Percentiles rank a stretch among this genome's conserved stretches.
phyloP scores from a whole-genome alignment of 2,113 vertebrate genomes.

The Ptilorrhoa leucosticta region DNA sequence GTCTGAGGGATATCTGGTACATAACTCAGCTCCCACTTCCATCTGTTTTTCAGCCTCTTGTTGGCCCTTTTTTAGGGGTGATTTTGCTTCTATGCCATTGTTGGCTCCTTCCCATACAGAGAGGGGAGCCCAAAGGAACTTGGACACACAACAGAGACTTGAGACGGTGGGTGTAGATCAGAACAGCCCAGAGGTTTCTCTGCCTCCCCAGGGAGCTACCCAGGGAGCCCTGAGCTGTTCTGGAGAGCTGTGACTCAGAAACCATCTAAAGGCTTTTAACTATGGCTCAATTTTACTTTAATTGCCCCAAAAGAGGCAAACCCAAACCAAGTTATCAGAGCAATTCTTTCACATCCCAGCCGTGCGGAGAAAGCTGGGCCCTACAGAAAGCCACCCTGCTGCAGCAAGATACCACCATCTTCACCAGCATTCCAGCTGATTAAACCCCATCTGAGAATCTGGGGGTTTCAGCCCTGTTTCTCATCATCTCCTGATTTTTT shows the following conservation, averaged over 20 bases:
- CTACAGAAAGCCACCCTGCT: background rate
- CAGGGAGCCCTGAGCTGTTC: background rate
- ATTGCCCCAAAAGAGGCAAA: background rate
- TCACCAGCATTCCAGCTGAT: background rate
- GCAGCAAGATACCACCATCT: background rate
- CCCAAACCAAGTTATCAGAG: background rate
- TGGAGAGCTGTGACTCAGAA: background rate
- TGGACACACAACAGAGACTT: background rate
- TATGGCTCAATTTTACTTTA: background rate
- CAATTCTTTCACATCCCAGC: background rate
- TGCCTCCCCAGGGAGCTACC: background rate
- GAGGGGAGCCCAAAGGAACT: background rate
- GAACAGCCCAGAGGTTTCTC: background rate
- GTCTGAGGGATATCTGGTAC: background rate
- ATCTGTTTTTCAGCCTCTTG: background rate
- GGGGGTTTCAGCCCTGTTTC: background rate
- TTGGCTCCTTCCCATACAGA: background rate
- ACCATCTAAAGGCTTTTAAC: background rate
- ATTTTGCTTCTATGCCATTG: background rate
- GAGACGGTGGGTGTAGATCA: background rate
- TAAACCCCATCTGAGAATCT: background rate
- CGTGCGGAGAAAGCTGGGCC: rapidly evolving
- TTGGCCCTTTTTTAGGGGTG: background rate
- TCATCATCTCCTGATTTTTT: background rate
- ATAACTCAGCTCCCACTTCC: background rate